Base-by-base conservation (phyloP, 2,888 invertebrate genomes). In the Dasysyrphus tricinctus region DNA sequence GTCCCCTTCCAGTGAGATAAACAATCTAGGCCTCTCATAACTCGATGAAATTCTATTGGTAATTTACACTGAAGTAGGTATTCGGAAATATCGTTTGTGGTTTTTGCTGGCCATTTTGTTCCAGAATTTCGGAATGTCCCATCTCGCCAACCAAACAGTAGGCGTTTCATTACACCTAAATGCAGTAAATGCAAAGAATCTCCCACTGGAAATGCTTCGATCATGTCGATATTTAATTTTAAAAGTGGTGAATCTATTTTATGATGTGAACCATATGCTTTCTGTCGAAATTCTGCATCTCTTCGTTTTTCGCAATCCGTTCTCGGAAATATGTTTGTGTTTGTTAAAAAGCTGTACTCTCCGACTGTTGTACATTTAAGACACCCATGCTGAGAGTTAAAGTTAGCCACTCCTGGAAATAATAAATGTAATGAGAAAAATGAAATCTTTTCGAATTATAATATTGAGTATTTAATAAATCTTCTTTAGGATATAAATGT, bases 1-100 rank as follows among this genome's bases (percentile, higher is more conserved):
- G 76, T 76, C 0, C 67, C 56, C 14, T 76, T 76, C 56, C 76
- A 76, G 39, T 76, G 65, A 5, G 65, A 14, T 8, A 76, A 34
- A 9, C 76, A 67, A 39, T 76, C 76, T 7, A 75, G 32, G 6
- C 29, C 56, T 1, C 54, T 3, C 6, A 67, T 9, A 19, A n/a
- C 34, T 42, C 61, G 19, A 39, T 61, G 39, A 24, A 61, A 42
- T 11, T 61, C 61, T 11, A 42, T 42, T 19, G 61, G 61, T 29
- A 61, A 12, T 16, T 42, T 61, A 11, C 61, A 42, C 42, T 61
- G 14, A 42, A 19, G 19, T 7, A 42, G 0, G n/a, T n/a, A n/a
- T n/a, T n/a, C n/a, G n/a, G 61, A 42, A 37, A 61, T 29, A 11
- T 61, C 61, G 11, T 12, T 61, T 9, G 24, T 42, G 0, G 59